Base-by-base conservation (phyloP, 2,797 vertebrate genomes). In the Hypotaenidia okinawae region DNA sequence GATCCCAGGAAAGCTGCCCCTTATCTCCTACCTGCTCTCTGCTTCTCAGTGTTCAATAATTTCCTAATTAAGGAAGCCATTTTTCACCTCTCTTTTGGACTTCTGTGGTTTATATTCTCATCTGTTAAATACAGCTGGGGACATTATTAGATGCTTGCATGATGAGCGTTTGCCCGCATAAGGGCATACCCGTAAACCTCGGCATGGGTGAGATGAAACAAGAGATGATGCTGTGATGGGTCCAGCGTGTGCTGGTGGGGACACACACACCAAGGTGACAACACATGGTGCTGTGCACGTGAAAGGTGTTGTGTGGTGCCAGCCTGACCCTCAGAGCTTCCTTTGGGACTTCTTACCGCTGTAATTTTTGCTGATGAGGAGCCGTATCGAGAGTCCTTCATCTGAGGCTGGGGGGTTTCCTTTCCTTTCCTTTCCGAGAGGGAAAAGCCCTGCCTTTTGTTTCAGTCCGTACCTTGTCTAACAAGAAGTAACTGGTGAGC, bases 381-480 rank as follows among this genome's bases (percentile, higher is more conserved):
- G 54, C 66, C 4, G 4, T 54, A 33, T 28, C 49, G 28, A 49
- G 9, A 81, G 22, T 14, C 32, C 66, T 70, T 55, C 59, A n/a
- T 35, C 24, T 57, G 52, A 54, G 66, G 17, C 15, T 64, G 63
- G 16, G 57, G 17, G 8, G n/a, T n/a, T n/a, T n/a, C n/a, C n/a
- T 2, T 11, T 67, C 24, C 19, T 74, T 43, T 43, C 43, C 43
- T 18, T 70, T 75, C 80, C 3, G 2, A 37, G 68, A 25, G 43
- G 43, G 43, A 45, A 45, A 45, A 23, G 47, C 16, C 43, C 19
- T 3, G 2, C 28, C 13, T 92, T 84, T 86, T 70, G 43, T 86
- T 67, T 81, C 0, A 0, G 32, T 30, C 67, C 14, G 67, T 32
- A 49, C 0, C 0, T 23, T 57, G 10, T 35, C 33, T 39, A 32